Evolutionary conservation across 2,113 vertebrate species (phyloP).

Genomic region (Amblyornis subalaris): DNA sequence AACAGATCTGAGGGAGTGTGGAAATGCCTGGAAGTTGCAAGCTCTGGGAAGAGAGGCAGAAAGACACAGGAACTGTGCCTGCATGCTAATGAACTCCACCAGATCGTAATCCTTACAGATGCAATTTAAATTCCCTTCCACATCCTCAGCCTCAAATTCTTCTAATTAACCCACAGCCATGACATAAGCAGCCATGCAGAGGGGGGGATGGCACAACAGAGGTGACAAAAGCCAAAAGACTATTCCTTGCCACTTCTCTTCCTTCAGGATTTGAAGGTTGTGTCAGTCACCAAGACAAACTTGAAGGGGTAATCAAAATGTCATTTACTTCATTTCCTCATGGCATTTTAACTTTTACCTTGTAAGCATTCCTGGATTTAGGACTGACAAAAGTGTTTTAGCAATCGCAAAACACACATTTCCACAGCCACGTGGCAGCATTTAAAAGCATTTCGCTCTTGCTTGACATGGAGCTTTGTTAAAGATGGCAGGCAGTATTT

Average conservation of each 20-base stretch:
- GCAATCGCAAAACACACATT: background rate
- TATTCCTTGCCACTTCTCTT: background rate
- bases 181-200: background rate
- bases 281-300: background rate
- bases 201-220: background rate
- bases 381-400: background rate
- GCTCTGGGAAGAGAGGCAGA: background rate
- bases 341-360: constrained; percentile 13
- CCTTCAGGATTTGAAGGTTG: background rate
- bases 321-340: background rate
- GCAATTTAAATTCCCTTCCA: constrained; percentile 33
- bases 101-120: constrained; percentile 10
- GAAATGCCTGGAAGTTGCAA: background rate
- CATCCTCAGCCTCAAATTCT: constrained; percentile 9
- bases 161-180: background rate
- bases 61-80: background rate
- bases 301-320: background rate
- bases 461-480: background rate
- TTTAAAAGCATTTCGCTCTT: background rate
- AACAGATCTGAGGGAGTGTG: background rate
- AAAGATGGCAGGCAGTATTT: constrained; percentile 17
- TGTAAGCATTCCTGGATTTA: constrained; percentile 30
- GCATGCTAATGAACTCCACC: constrained; percentile 10
- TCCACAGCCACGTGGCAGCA: background rate
- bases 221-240: background rate